phyloP scores from a whole-genome alignment of 2,888 invertebrate genomes.

The Stenodema calcarata region DNA sequence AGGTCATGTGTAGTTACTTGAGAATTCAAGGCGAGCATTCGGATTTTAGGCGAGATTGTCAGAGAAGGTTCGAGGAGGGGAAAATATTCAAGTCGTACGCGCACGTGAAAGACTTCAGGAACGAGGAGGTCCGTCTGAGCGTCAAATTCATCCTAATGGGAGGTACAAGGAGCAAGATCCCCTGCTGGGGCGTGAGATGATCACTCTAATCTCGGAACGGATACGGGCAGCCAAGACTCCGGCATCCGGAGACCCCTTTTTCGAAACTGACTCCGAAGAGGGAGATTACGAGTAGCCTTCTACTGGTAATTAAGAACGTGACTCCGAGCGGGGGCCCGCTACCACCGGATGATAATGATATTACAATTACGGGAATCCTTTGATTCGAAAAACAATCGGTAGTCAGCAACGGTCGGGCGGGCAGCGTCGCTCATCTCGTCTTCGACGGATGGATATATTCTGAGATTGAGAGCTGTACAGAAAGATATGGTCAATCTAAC shows the following conservation, averaged over 20 bases:
- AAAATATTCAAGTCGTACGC: neutral
- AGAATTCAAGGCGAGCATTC: no score
- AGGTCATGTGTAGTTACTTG: no score
- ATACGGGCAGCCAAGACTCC: neutral
- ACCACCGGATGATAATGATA: constrained; percentile 44
- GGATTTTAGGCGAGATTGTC: no score
- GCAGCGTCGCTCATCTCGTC: neutral
- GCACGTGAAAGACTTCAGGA: constrained; percentile 11
- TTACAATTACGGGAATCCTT: constrained; percentile 39
- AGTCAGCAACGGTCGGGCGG: neutral
- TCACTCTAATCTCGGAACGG: constrained; percentile 27
- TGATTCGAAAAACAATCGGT: constrained; percentile 11
- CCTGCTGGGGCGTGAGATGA: constrained; percentile 36
- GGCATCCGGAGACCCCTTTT: neutral
- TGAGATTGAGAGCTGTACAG: no score
- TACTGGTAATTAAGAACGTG: constrained; percentile 44
- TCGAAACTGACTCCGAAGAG: neutral
- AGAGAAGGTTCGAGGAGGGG: neutral
- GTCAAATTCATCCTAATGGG: constrained; percentile 41
- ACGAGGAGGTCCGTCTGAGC: neutral
- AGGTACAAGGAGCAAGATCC: neutral
- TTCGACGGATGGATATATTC: neutral
- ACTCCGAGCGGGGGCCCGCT: constrained; percentile 13
- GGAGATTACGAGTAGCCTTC: constrained; percentile 15
- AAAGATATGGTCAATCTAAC: no score